These are phyloP conservation scores for Polydrusus cervinus DNA, from an alignment of 2,888 invertebrate species.

Conservation along the genomic window DNA sequence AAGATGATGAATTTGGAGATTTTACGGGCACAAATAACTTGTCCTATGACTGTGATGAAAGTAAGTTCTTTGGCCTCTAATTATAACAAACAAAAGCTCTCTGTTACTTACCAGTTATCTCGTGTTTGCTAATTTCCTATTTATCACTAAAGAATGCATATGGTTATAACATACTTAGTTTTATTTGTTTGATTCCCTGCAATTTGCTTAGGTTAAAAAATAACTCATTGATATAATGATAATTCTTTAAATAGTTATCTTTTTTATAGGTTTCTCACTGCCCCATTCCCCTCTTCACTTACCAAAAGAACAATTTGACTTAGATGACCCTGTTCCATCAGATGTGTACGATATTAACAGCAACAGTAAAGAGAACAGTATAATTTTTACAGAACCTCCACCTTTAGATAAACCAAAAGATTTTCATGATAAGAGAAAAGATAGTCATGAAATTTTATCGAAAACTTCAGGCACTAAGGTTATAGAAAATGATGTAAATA, in stretches of 20 bases:
- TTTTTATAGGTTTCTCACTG: conserved; percentile 54
- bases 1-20: conserved; percentile 77
- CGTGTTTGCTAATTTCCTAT: no score
- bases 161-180: no score
- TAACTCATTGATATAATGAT: no score
- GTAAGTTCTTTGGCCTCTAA: conserved; percentile 57
- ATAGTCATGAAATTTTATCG: not conserved
- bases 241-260: no score
- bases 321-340: conserved; percentile 46
- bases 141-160: no score
- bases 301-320: conserved; percentile 56
- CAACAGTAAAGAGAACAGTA: conserved; percentile 54
- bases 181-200: not conserved
- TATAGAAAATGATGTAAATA: conserved; percentile 39
- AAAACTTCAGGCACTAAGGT: conserved; percentile 34
- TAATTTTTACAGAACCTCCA: conserved; percentile 32
- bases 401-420: conserved; percentile 59
- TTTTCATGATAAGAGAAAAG: conserved; percentile 64
- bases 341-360: conserved; percentile 58
- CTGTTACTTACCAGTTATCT: no score
- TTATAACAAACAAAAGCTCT: not conserved
- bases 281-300: conserved; percentile 60
- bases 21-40: conserved; percentile 72
- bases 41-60: conserved; percentile 68
- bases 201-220: no score